Base-by-base conservation (phyloP, 2,797 vertebrate species). In the Glossophaga mutica region DNA sequence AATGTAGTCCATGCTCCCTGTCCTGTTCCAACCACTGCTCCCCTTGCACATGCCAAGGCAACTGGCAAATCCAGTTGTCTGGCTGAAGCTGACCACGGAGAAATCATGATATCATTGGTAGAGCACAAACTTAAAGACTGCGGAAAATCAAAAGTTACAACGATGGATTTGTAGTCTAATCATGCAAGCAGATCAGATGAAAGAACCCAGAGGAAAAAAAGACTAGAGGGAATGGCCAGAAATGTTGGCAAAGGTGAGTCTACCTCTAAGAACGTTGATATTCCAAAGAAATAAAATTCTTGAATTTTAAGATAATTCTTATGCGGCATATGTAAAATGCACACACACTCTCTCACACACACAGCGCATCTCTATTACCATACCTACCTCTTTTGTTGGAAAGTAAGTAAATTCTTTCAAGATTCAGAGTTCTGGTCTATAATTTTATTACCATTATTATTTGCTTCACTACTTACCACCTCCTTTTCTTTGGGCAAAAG, bases 1-100 rank as follows among this genome's bases (percentile, higher is more conserved):
- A 95, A 95, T 67, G 67, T 46, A 82, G 91, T 68, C 65, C 59
- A 19, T 19, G 79, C 74, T 96, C 46, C 2, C 14, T 65, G 62
- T n/a, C 12, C 29, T 2, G 32, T n/a, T 65, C 62, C 32, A 29
- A 15, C 32, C 29, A 6, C 62, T 15, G 29, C 14, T 44, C n/a
- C 90, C 74, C 74, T 81, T 87, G 94, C 74, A 83, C 87, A 6
- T 0, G 0, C 44, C 18, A 15, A 68, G 62, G 90, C 46, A 48
- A 84, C 90, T 90, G 94, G 92, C 94, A 71, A 87, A 81, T 79
- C 34, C 48, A 48, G 26, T 89, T 15, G 65, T 90, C 95, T 95
- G 96, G 87, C 90, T 89, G 71, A 37, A 91, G 79, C 55, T 12
- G 29, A 87, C 76, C 1, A 0, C 0, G 5, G 19, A 55, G 94